Evolutionary conservation across 1,140 invertebrate genomes (phyloP).

Genomic region (Hirudo medicinalis): DNA sequence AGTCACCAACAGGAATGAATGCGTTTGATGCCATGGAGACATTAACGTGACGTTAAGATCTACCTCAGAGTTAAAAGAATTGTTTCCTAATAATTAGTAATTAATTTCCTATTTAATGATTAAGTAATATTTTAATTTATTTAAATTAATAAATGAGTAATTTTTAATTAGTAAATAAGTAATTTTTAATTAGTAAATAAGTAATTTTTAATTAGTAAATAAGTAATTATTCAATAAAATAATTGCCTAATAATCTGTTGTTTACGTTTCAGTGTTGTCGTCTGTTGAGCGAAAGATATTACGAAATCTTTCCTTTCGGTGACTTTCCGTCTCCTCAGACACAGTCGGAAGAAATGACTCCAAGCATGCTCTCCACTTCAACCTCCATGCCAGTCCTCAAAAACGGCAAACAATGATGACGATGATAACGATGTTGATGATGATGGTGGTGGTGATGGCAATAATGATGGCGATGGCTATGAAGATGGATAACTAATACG

Average conservation of each 20-base stretch:
- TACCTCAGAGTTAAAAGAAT: no score
- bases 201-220: no score
- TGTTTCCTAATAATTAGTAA: no score
- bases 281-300: constrained; percentile 4
- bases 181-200: no score
- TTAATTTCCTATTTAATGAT: no score
- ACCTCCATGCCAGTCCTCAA: constrained; percentile 10
- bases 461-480: neutral
- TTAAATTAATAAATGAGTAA: no score
- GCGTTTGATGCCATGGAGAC: no score
- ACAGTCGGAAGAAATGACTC: constrained; percentile 6
- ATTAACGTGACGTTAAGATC: no score
- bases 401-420: neutral
- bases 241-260: neutral
- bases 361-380: neutral
- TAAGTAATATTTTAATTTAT: no score
- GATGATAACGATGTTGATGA: neutral
- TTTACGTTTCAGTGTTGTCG: constrained; percentile 5
- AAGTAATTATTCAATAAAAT: neutral
- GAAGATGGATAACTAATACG: neutral
- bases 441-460: neutral
- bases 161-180: no score
- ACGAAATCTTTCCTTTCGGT: constrained; percentile 8
- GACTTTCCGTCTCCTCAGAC: neutral
- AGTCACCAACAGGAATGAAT: no score